A percentile compares a stretch with the other conserved stretches of the same genome.
Evolutionary conservation across 2,113 vertebrate genomes (phyloP).

Genomic region (Rhea americana): DNA sequence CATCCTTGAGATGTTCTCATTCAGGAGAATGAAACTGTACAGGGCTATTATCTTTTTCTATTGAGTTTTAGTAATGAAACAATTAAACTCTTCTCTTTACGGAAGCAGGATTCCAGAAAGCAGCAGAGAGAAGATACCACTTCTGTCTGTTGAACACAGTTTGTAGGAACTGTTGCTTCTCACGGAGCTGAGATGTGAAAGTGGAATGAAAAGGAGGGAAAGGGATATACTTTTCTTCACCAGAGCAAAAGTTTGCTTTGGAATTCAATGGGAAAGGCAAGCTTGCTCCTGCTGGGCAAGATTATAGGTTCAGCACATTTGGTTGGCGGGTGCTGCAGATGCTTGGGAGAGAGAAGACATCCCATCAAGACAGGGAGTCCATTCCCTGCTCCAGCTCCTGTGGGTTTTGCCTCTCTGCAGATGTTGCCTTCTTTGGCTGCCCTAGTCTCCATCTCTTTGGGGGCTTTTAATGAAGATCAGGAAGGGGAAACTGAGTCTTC

Average conservation of each 20-base stretch:
- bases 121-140: background rate
- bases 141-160: background rate
- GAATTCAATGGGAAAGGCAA: background rate
- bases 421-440: background rate
- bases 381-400: background rate
- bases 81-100: background rate
- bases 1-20: background rate
- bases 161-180: background rate
- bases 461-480: background rate
- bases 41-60: background rate
- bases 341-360: background rate
- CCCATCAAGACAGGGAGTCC: too few relatives aligned
- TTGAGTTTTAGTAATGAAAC: background rate
- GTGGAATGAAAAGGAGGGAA: background rate
- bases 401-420: background rate
- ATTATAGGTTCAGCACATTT: rapidly evolving
- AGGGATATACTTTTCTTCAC: background rate
- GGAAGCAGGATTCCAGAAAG: background rate
- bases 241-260: background rate
- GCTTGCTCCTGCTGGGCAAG: background rate
- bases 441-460: background rate
- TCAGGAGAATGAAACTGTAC: background rate
- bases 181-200: background rate
- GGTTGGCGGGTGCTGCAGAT: rapidly evolving
- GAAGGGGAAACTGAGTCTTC: background rate